Percentiles rank a stretch among this genome's conserved stretches.
Evolutionary conservation across 2,113 vertebrate genomes (phyloP).

Genomic region (Crypturellus undulatus): DNA sequence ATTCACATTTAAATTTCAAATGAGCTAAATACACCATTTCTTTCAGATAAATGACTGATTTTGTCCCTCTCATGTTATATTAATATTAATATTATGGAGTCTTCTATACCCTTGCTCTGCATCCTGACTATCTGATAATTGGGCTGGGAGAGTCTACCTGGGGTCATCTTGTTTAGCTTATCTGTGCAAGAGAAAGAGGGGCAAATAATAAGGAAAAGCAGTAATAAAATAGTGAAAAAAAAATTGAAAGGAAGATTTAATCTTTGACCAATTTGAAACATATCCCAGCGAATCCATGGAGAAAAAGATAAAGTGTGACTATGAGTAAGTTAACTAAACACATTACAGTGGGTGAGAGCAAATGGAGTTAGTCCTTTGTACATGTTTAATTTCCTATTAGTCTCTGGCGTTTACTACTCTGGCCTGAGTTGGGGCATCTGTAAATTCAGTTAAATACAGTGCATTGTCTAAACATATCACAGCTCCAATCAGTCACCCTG

Average conservation of each 20-base stretch:
- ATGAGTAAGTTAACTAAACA: slow-evolving; percentile 86
- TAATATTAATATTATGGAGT: slow-evolving; percentile 77
- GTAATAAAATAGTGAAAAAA: slow-evolving; percentile 77
- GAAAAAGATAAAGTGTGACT: slow-evolving; percentile 84
- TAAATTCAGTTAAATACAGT: slow-evolving; percentile 93
- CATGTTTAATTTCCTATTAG: slow-evolving; percentile 91
- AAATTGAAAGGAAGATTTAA: slow-evolving; percentile 83
- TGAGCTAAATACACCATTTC: slow-evolving; percentile 73
- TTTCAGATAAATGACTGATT: slow-evolving; percentile 77
- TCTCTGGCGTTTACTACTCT: slow-evolving; percentile 82
- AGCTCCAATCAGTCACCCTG: slow-evolving; percentile 88
- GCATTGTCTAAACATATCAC: slow-evolving; percentile 92
- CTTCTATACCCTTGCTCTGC: slow-evolving; percentile 65
- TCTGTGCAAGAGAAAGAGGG: slow-evolving; percentile 70
- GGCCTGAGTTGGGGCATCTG: slow-evolving; percentile 82
- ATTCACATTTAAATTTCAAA: slow-evolving; percentile 82
- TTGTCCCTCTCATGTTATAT: slow-evolving; percentile 76
- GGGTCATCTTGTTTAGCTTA: slow-evolving; percentile 81
- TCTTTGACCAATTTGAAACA: slow-evolving; percentile 85
- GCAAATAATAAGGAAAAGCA: slow-evolving; percentile 74
- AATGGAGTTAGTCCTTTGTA: slow-evolving; percentile 88
- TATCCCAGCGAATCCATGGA: slow-evolving; percentile 80
- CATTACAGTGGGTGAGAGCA: slow-evolving; percentile 79
- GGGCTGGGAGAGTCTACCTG: slow-evolving; percentile 66
- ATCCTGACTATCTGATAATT: slow-evolving; percentile 79